Evolutionary conservation across 2,888 invertebrate species (phyloP).

Genomic region (Thereva nobilitata): DNA sequence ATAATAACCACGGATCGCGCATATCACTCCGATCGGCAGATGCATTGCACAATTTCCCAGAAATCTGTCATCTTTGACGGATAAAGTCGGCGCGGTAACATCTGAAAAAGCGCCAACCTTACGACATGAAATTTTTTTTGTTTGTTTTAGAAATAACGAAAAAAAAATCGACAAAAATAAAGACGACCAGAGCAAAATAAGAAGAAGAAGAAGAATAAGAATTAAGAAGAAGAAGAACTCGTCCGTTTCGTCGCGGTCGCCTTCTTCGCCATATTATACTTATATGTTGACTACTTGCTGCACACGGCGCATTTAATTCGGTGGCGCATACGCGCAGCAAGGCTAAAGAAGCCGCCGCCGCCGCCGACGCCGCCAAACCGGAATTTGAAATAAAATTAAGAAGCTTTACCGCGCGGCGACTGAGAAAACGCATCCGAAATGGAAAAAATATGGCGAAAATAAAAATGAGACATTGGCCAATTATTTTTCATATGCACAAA

Average conservation of each 20-base stretch:
- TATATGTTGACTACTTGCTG: conserved; percentile 3
- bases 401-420: neutral
- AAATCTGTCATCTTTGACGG: conserved; percentile 38
- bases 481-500: conserved; percentile 35
- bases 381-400: conserved; percentile 35
- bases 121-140: conserved; percentile 8
- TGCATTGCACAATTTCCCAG: conserved; percentile 33
- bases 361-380: conserved; percentile 18
- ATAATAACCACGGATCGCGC: no score
- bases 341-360: no score
- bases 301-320: conserved; percentile 34
- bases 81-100: conserved; percentile 26
- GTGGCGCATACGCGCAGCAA: conserved; percentile 19
- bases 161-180: neutral
- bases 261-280: neutral
- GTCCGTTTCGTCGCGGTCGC: neutral
- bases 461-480: neutral
- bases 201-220: neutral
- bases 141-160: neutral
- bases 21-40: conserved; percentile 27
- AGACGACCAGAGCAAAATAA: neutral
- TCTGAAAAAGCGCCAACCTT: conserved; percentile 33
- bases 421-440: neutral
- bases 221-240: neutral
- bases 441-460: neutral